Percentiles rank a stretch among this genome's conserved stretches.
Conservation (phyloP, 2,888 invertebrate species). For the Deilephila elpenor region DNA sequence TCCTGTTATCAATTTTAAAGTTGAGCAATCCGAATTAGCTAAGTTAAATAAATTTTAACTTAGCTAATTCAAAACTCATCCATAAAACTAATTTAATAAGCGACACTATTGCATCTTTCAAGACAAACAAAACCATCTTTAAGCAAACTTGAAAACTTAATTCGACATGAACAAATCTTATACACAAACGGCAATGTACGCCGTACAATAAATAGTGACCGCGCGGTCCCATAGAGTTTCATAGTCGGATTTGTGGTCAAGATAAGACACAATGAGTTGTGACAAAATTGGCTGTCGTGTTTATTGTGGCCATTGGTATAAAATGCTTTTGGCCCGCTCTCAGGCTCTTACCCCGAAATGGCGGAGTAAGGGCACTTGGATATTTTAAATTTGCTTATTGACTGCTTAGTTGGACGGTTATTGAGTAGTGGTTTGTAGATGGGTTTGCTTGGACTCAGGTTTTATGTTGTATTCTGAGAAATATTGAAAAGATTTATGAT, state of each 20-base stretch:
- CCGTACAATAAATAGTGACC: constrained; percentile 28
- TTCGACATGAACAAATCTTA: not conserved
- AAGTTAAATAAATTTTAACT: no score
- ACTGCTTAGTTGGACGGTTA: not conserved
- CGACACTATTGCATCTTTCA: no score
- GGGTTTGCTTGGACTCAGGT: no score
- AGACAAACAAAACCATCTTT: no score
- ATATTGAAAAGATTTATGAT: no score
- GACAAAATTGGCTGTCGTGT: constrained; percentile 68
- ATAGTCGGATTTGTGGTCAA: constrained; percentile 54
- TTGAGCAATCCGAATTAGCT: no score
- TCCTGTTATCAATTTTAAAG: no score
- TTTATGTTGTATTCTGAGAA: no score
- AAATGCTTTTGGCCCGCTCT: constrained; percentile 51
- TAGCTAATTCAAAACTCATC: not conserved
- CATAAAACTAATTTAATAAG: not conserved
- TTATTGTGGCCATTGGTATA: constrained; percentile 61
- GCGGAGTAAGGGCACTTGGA: not conserved
- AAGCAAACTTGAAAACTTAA: not conserved
- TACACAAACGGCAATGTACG: constrained; percentile 41
- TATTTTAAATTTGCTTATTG: constrained; percentile 15
- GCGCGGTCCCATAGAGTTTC: constrained; percentile 27
- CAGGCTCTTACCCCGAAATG: constrained; percentile 31
- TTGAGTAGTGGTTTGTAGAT: no score
- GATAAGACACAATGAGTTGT: constrained; percentile 70